phyloP scores from a whole-genome alignment of 2,113 vertebrate species.

The Crotalus viridis region DNA sequence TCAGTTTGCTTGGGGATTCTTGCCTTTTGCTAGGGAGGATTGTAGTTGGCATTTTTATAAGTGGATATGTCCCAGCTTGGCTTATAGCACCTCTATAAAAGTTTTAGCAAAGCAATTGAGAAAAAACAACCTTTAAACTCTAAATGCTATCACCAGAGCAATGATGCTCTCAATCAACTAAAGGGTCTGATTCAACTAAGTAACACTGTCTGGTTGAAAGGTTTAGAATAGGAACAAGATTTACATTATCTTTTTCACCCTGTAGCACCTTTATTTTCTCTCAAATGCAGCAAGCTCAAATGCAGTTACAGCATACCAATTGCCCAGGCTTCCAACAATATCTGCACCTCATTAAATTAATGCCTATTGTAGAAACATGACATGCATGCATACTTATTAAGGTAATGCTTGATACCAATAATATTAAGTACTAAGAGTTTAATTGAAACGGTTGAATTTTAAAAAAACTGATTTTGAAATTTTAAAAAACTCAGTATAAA shows the following conservation, averaged over 20 bases:
- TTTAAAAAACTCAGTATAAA: slow-evolving; percentile 25
- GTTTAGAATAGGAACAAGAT: neutral
- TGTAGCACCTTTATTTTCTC: neutral
- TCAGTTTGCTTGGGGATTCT: slow-evolving; percentile 1
- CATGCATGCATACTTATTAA: neutral
- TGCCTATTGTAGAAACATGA: neutral
- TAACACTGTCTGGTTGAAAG: neutral
- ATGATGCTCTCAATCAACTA: neutral
- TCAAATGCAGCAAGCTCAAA: neutral
- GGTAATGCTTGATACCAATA: neutral
- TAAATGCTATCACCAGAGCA: neutral
- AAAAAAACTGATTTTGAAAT: slow-evolving; percentile 22
- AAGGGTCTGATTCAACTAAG: neutral
- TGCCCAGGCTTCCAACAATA: neutral
- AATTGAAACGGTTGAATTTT: accelerated
- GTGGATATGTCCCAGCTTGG: slow-evolving; percentile 10
- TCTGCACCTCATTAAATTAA: neutral
- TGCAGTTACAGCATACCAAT: neutral
- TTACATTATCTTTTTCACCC: neutral
- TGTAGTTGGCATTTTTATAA: slow-evolving; percentile 14
- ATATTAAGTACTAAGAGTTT: neutral
- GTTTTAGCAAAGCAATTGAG: slow-evolving; percentile 11
- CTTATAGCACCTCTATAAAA: neutral
- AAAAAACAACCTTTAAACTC: slow-evolving; percentile 12
- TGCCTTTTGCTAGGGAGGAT: slow-evolving; percentile 27